Conservation (phyloP, 2,888 invertebrate species). For the Ochropacha duplaris region DNA sequence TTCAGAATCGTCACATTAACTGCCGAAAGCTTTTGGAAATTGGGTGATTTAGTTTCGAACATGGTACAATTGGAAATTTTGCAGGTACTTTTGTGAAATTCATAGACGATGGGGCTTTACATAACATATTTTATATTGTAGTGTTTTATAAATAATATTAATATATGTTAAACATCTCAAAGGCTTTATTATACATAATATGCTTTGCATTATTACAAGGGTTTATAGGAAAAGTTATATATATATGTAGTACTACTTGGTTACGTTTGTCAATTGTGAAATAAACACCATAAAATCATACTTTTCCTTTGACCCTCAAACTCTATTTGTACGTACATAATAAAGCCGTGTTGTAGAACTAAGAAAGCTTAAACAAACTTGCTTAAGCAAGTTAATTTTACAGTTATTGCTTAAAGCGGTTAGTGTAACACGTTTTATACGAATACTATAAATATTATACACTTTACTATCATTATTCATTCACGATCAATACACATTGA, state of each 20-base stretch:
- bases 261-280: conserved; percentile 12
- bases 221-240: conserved; percentile 22
- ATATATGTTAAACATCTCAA: conserved; percentile 23
- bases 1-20: conserved; percentile 73
- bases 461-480: conserved; percentile 1
- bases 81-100: conserved; percentile 67
- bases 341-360: conserved; percentile 38
- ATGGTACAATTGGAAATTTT: conserved; percentile 78
- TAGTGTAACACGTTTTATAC: conserved; percentile 2
- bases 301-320: conserved; percentile 46
- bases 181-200: conserved; percentile 31
- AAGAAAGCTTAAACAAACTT: conserved; percentile 31
- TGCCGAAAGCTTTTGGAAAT: conserved; percentile 72
- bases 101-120: conserved; percentile 64
- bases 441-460: background rate
- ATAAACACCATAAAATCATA: conserved; percentile 13
- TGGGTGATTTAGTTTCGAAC: conserved; percentile 65
- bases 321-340: conserved; percentile 36
- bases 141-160: conserved; percentile 19
- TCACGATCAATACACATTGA: background rate
- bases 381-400: conserved; percentile 33
- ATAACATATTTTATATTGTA: conserved; percentile 22
- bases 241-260: conserved; percentile 16
- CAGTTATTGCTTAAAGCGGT: conserved; percentile 11
- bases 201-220: conserved; percentile 45